Conservation (phyloP, 1,140 invertebrate genomes). For the Teleopsis dalmanni region DNA sequence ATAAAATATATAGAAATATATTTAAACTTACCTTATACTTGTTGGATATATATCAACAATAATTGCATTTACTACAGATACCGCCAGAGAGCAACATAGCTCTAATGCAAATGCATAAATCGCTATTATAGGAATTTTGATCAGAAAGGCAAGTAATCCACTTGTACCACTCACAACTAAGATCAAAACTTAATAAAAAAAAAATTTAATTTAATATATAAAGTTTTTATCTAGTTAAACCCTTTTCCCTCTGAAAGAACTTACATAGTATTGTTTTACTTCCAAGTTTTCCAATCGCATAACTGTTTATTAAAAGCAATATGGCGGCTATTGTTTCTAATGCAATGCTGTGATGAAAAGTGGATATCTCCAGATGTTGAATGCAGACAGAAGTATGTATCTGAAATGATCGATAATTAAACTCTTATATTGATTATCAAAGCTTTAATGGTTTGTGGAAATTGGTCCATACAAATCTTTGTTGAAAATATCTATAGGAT, state of each 20-base stretch:
- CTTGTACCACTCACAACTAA: conserved; percentile 9
- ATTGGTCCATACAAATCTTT: neutral
- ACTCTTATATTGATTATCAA: no score
- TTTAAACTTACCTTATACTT: conserved; percentile 18
- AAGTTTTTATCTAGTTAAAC: neutral
- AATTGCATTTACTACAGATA: conserved; percentile 24
- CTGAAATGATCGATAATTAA: neutral
- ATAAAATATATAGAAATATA: neutral
- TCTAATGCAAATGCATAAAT: conserved; percentile 15
- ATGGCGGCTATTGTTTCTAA: conserved; percentile 15
- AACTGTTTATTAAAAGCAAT: conserved; percentile 4
- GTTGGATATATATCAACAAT: conserved; percentile 35
- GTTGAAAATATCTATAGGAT: neutral
- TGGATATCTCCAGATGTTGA: conserved; percentile 14
- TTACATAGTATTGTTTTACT: conserved; percentile 14
- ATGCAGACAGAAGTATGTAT: no score
- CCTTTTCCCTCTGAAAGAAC: no score
- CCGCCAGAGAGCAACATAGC: conserved; percentile 18
- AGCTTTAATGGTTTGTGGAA: no score
- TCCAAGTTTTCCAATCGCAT: conserved; percentile 9
- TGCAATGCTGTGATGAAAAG: conserved; percentile 11
- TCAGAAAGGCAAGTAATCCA: conserved; percentile 8
- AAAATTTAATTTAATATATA: neutral
- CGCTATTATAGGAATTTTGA: conserved; percentile 11
- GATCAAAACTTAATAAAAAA: conserved; percentile 8